Evolutionary conservation across 2,888 invertebrate genomes (phyloP).

Genomic region (Disparrhopalites patrizii): DNA sequence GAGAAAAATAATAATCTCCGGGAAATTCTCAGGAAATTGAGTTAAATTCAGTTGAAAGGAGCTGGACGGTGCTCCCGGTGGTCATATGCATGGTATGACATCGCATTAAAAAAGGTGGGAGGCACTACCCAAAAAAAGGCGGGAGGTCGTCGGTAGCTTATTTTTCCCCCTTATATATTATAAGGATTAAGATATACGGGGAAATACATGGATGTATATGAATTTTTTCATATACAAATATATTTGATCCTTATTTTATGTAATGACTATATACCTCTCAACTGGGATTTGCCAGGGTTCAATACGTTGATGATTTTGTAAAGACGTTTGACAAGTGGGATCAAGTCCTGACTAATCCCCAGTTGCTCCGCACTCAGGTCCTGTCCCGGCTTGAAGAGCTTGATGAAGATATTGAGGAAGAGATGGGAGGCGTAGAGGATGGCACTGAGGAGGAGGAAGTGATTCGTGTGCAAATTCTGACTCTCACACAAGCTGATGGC

Average conservation of each 20-base stretch:
- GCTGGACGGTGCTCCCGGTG: too few relatives aligned
- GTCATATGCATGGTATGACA: too few relatives aligned
- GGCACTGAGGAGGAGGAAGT: constrained; percentile 6
- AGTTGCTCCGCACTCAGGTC: background rate
- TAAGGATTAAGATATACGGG: too few relatives aligned
- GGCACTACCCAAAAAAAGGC: too few relatives aligned
- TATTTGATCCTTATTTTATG: background rate
- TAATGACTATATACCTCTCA: constrained; percentile 8
- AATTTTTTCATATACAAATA: background rate
- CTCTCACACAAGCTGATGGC: background rate
- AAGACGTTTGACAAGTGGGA: constrained; percentile 2
- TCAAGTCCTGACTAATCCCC: background rate
- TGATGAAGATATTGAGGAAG: background rate
- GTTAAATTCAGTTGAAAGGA: too few relatives aligned
- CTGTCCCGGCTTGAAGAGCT: background rate
- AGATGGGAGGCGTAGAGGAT: constrained; percentile 1
- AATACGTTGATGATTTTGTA: constrained; percentile 7
- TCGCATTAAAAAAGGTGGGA: too few relatives aligned
- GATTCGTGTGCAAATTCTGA: background rate
- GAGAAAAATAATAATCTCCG: too few relatives aligned
- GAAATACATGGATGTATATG: background rate
- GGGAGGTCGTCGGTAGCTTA: too few relatives aligned
- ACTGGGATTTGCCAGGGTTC: constrained; percentile 8
- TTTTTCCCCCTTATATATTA: too few relatives aligned
- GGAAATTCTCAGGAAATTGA: too few relatives aligned